phyloP scores from a whole-genome alignment of 2,113 vertebrate genomes.

The Brachypodius melanocephalos region DNA sequence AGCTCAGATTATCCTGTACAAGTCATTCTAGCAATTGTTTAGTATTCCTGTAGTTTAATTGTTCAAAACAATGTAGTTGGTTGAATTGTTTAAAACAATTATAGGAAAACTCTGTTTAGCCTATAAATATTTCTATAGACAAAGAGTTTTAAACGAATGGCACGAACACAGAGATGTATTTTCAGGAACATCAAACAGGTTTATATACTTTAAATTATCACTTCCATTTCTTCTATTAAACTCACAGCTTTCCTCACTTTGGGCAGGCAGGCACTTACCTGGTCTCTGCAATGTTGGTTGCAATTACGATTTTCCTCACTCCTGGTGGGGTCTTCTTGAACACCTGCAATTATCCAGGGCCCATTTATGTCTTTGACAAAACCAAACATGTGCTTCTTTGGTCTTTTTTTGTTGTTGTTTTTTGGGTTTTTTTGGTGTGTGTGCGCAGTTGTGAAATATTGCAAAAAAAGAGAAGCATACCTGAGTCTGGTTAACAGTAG shows the following conservation, averaged over 20 bases:
- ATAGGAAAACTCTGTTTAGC: background rate
- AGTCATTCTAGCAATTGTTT: background rate
- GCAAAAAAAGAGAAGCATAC: conserved; percentile 67
- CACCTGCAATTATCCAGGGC: conserved; percentile 77
- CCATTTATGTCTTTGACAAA: background rate
- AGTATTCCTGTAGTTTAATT: background rate
- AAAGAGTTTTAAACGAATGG: background rate
- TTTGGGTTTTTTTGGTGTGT: too few relatives aligned
- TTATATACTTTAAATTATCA: background rate
- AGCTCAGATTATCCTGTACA: background rate
- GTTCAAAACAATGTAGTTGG: background rate
- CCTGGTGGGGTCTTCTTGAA: conserved; percentile 94
- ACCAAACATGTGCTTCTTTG: background rate
- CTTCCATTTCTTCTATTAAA: background rate
- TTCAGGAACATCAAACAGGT: background rate
- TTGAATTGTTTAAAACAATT: background rate
- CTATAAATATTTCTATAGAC: background rate
- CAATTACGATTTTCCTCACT: conserved; percentile 96
- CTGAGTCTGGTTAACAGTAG: conserved; percentile 96
- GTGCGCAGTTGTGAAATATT: background rate
- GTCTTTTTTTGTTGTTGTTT: background rate
- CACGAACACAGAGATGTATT: background rate
- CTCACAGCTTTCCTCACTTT: accelerated
- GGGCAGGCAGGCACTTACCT: conserved; percentile 76
- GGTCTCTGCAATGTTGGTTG: conserved; percentile 98